Conservation (phyloP, 2,888 invertebrate genomes). For the Carterocephalus palaemon region DNA sequence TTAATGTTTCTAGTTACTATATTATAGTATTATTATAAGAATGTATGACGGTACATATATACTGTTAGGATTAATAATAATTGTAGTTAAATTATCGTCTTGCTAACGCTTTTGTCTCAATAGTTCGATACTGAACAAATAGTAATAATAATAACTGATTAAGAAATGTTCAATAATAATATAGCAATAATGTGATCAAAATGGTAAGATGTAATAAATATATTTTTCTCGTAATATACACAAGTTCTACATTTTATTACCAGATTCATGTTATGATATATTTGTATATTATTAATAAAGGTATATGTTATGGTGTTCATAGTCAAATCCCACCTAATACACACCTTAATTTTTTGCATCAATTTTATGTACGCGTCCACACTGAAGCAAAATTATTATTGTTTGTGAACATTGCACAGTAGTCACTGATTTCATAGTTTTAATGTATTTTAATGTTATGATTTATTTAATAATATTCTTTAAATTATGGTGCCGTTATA, state of each 20-base stretch:
- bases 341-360: too few relatives aligned
- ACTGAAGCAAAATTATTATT: too few relatives aligned
- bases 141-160: constrained; percentile 8
- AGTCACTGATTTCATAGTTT: too few relatives aligned
- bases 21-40: too few relatives aligned
- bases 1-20: too few relatives aligned
- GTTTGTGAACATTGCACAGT: too few relatives aligned
- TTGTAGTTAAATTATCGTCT: background rate
- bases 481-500: constrained; percentile 14
- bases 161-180: constrained; percentile 8
- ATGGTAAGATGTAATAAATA: background rate
- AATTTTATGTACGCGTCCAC: too few relatives aligned
- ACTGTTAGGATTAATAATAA: too few relatives aligned
- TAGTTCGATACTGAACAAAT: too few relatives aligned
- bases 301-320: background rate
- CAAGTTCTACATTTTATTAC: constrained; percentile 4
- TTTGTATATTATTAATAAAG: constrained; percentile 1
- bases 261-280: constrained; percentile 4
- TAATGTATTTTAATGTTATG: too few relatives aligned
- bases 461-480: too few relatives aligned
- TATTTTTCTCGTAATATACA: constrained; percentile 6
- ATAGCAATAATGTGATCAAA: constrained; percentile 7
- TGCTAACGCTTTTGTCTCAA: background rate
- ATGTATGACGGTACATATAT: too few relatives aligned
- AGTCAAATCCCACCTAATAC: constrained; percentile 1